Percentiles rank a stretch among this genome's conserved stretches.
phyloP scores from a whole-genome alignment of 2,113 vertebrate genomes.

The Vidua macroura region DNA sequence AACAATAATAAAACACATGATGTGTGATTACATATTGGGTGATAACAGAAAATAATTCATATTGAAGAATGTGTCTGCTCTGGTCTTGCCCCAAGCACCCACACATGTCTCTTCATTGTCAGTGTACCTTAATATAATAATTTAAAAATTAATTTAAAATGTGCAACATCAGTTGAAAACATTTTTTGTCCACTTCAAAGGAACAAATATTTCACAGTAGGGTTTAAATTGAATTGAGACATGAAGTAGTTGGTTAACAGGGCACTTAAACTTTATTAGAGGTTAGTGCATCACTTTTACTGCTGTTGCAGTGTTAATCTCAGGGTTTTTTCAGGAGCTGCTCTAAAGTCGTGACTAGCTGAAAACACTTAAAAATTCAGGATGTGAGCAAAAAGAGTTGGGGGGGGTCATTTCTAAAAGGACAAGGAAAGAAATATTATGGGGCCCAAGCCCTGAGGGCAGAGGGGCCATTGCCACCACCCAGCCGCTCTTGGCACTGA shows the following conservation, averaged over 20 bases:
- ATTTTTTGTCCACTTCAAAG: background rate
- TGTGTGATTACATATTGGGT: background rate
- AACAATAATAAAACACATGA: background rate
- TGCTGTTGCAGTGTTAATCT: background rate
- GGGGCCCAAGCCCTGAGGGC: background rate
- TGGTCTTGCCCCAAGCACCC: background rate
- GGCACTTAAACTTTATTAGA: background rate
- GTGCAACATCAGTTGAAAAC: background rate
- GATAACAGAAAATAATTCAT: background rate
- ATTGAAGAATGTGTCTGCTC: background rate
- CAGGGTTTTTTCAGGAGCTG: background rate
- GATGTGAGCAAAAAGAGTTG: background rate
- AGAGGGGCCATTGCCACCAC: background rate
- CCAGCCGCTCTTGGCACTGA: background rate
- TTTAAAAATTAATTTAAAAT: background rate
- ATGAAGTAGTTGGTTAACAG: background rate
- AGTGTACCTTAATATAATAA: background rate
- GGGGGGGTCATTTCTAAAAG: background rate
- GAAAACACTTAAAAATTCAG: background rate
- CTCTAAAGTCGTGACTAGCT: background rate
- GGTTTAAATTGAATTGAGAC: background rate
- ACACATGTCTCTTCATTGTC: background rate
- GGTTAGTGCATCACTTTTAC: background rate
- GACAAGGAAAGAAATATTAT: background rate
- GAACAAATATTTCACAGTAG: background rate